A percentile compares a stretch with the other conserved stretches of the same genome.
phyloP scores from a whole-genome alignment of 2,888 invertebrate species.

The Exephanes ischioxanthus region DNA sequence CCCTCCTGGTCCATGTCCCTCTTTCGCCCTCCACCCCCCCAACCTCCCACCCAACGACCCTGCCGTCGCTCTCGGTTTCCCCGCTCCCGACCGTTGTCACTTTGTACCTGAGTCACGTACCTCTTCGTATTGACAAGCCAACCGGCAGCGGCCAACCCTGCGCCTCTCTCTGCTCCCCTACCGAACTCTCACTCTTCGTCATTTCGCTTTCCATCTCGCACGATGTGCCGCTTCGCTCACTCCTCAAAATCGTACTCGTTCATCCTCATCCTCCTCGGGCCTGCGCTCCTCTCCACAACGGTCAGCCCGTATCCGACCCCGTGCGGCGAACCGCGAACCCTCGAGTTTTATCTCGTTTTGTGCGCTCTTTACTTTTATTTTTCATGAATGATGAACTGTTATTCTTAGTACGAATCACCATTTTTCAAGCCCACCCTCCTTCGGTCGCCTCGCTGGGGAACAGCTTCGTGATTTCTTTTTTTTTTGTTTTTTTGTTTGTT shows the following conservation, averaged over 20 bases:
- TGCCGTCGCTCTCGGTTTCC: conserved; percentile 54
- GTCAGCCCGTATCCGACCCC: conserved; percentile 46
- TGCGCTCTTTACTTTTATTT: conserved; percentile 1
- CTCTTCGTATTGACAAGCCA: conserved; percentile 83
- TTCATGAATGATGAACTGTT: conserved; percentile 41
- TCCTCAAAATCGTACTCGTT: conserved; percentile 24
- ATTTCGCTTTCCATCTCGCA: conserved; percentile 67
- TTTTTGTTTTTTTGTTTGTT: neutral
- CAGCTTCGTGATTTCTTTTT: neutral
- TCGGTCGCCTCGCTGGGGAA: neutral
- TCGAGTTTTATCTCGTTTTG: conserved; percentile 31
- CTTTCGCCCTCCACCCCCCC: conserved; percentile 22
- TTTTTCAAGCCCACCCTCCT: conserved; percentile 3
- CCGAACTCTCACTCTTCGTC: conserved; percentile 67
- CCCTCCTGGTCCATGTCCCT: conserved; percentile 39
- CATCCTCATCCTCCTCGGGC: conserved; percentile 21
- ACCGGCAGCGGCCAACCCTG: conserved; percentile 74
- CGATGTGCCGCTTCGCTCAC: conserved; percentile 38
- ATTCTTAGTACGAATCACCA: conserved; percentile 13
- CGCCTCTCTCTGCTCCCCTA: conserved; percentile 60
- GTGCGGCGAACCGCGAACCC: conserved; percentile 52
- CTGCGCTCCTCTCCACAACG: conserved; percentile 22
- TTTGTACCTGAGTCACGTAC: conserved; percentile 83
- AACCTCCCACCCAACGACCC: conserved; percentile 15
- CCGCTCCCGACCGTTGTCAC: conserved; percentile 74